phyloP scores from a whole-genome alignment of 2,113 vertebrate genomes.

The Mormyrus iriodes region DNA sequence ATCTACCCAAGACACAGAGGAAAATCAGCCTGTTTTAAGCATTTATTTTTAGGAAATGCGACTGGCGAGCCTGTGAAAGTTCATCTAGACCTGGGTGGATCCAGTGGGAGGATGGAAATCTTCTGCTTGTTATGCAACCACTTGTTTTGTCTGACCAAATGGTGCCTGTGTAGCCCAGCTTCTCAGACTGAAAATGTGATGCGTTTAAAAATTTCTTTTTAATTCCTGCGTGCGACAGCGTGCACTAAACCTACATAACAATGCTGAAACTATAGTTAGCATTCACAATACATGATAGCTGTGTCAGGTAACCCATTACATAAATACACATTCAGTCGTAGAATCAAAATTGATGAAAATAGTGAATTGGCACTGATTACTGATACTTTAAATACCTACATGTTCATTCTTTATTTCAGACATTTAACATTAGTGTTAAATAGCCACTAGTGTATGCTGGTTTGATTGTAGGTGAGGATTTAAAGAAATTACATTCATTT shows the following conservation, averaged over 20 bases:
- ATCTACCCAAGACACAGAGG: background rate
- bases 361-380: background rate
- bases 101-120: background rate
- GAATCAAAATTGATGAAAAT: background rate
- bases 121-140: background rate
- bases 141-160: constrained; percentile 1
- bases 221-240: background rate
- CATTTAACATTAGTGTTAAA: background rate
- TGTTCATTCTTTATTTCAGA: background rate
- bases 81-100: background rate
- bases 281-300: background rate
- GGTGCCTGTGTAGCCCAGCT: background rate
- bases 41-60: background rate
- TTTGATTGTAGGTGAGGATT: background rate
- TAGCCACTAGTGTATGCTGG: background rate
- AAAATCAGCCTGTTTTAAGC: background rate
- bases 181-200: background rate
- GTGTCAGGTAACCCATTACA: background rate
- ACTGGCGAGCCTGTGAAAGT: background rate
- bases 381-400: background rate
- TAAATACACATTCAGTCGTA: background rate
- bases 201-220: background rate
- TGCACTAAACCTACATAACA: background rate
- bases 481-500: background rate
- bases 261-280: background rate